Evolutionary conservation across 2,113 vertebrate genomes (phyloP).

Genomic region (Recurvirostra avosetta): DNA sequence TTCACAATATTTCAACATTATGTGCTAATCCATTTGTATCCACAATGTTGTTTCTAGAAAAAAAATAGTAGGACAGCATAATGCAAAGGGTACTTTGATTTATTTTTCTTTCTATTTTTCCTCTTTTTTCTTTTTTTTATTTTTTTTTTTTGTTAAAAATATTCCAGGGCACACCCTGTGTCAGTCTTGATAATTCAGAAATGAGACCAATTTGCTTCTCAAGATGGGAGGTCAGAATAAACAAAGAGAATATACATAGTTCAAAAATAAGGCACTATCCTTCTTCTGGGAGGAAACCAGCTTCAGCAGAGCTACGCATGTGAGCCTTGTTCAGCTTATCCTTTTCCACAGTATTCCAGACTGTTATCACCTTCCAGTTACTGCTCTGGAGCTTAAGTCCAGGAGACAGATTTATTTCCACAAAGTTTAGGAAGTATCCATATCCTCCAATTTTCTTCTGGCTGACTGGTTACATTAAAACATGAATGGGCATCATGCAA

Average conservation of each 20-base stretch:
- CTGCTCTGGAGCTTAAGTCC: background rate
- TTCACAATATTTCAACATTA: slow-evolving; percentile 45
- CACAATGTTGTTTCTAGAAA: slow-evolving; percentile 1
- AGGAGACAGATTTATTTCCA: background rate
- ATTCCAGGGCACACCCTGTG: background rate
- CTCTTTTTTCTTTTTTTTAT: background rate
- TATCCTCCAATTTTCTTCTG: background rate
- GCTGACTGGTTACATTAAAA: background rate
- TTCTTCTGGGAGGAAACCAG: background rate
- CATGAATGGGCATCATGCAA: background rate
- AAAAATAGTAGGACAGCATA: background rate
- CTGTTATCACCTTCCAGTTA: background rate
- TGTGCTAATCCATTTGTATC: slow-evolving; percentile 34
- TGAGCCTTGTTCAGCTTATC: background rate
- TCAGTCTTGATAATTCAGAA: background rate
- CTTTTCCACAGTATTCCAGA: background rate
- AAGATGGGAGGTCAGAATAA: background rate
- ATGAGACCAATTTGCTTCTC: background rate
- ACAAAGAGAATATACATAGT: background rate
- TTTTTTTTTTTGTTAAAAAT: background rate
- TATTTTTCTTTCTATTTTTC: background rate
- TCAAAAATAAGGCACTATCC: background rate
- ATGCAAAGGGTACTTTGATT: background rate
- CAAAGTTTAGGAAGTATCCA: background rate
- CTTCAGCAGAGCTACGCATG: background rate